These are phyloP conservation scores for Cepaea nemoralis DNA, from an alignment of 1,140 invertebrate species.

Conservation along the genomic window DNA sequence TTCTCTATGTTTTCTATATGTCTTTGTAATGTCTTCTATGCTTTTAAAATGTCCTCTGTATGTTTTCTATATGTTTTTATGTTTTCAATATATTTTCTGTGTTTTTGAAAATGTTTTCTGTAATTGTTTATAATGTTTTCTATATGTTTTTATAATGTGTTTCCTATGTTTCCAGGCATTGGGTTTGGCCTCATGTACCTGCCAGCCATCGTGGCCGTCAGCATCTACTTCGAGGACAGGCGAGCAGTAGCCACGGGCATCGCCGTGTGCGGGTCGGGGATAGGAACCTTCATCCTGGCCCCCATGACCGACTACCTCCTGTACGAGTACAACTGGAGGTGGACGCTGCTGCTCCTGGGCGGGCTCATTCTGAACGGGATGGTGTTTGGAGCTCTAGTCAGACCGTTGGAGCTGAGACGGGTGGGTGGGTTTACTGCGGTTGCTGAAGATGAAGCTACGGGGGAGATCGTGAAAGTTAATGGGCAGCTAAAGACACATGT, in stretches of 20 bases:
- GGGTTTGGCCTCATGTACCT: constrained; percentile 99
- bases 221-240: constrained; percentile 98
- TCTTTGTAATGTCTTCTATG: too few relatives aligned
- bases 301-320: constrained; percentile 78
- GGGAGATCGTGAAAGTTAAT: background rate
- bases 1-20: too few relatives aligned
- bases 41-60: too few relatives aligned
- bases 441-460: background rate
- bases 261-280: constrained; percentile 94
- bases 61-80: too few relatives aligned
- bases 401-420: constrained; percentile 78
- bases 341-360: constrained; percentile 77
- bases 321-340: constrained; percentile 79
- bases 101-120: too few relatives aligned
- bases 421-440: too few relatives aligned
- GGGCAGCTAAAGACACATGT: background rate
- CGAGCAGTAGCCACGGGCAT: constrained; percentile 97
- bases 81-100: too few relatives aligned
- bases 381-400: constrained; percentile 94
- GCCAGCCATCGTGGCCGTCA: constrained; percentile 96
- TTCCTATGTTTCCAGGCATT: too few relatives aligned
- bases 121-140: too few relatives aligned
- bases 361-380: constrained; percentile 93
- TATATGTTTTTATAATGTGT: too few relatives aligned
- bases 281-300: constrained; percentile 85